Percentiles rank a stretch among this genome's conserved stretches.
These are phyloP conservation scores for Mugil cephalus DNA, from an alignment of 2,113 vertebrate genomes.

Conservation along the genomic window DNA sequence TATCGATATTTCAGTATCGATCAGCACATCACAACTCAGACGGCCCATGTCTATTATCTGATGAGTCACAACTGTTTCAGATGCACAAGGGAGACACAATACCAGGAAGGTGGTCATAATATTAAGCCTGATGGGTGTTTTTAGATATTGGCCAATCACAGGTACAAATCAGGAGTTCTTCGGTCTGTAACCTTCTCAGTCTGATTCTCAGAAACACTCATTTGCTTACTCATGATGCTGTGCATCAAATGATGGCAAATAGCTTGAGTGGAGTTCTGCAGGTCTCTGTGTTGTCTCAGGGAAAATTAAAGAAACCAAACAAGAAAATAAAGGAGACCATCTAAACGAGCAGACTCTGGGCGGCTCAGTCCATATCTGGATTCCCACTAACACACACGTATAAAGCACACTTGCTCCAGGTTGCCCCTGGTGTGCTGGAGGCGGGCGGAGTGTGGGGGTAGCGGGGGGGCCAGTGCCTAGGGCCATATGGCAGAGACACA, in stretches of 20 bases:
- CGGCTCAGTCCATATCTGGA: slow-evolving; percentile 11
- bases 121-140: no score
- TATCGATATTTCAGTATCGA: no score
- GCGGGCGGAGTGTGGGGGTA: slow-evolving; percentile 36
- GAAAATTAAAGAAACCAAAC: background rate
- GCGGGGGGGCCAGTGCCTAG: slow-evolving; percentile 58
- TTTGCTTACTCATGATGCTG: background rate
- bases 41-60: no score
- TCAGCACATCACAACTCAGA: no score
- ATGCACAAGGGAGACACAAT: no score
- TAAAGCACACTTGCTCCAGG: slow-evolving; percentile 12
- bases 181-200: no score
- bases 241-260: background rate
- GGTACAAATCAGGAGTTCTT: no score
- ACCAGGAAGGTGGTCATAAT: no score
- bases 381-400: slow-evolving; percentile 4
- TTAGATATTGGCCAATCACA: no score
- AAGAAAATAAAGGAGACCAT: background rate
- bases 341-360: background rate
- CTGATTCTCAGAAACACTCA: background rate
- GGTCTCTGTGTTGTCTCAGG: background rate
- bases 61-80: no score
- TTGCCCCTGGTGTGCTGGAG: slow-evolving; percentile 67
- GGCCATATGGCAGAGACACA: slow-evolving; percentile 81
- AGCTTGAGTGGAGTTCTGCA: no score